A percentile compares a stretch with the other conserved stretches of the same genome.
Conservation (phyloP, 2,797 vertebrate species). For the Strix occidentalis region DNA sequence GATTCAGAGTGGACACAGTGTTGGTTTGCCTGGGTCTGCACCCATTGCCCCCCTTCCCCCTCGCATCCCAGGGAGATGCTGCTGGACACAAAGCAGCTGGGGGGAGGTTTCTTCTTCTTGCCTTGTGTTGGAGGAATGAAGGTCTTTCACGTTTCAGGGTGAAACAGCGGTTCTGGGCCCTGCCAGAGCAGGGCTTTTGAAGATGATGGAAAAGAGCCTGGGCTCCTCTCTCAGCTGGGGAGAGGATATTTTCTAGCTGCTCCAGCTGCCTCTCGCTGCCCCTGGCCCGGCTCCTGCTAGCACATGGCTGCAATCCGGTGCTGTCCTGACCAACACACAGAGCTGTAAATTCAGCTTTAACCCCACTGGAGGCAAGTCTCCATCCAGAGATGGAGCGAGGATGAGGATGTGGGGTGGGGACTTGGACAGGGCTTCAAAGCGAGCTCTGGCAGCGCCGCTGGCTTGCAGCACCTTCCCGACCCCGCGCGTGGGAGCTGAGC, state of each 20-base stretch:
- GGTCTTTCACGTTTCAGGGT: neutral
- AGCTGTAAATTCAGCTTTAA: neutral
- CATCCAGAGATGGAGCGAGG: neutral
- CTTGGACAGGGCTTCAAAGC: neutral
- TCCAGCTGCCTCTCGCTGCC: conserved; percentile 21
- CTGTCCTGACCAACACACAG: neutral
- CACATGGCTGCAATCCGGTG: neutral
- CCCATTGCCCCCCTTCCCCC: neutral
- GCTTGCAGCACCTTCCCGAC: neutral
- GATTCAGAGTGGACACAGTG: rapidly evolving
- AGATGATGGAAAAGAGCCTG: neutral
- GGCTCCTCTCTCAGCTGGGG: neutral
- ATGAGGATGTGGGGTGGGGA: neutral
- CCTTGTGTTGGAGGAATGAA: neutral
- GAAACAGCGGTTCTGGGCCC: neutral
- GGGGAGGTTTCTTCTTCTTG: neutral
- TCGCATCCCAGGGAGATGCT: neutral
- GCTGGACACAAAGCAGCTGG: neutral
- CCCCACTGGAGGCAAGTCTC: neutral
- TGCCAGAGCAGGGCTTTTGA: neutral
- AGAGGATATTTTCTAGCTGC: neutral
- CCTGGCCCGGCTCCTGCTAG: neutral
- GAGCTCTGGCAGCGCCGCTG: neutral
- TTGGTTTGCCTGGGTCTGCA: neutral
- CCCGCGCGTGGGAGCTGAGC: rapidly evolving